Conservation (phyloP, 2,888 invertebrate species). For the Fabriciana adippe region DNA sequence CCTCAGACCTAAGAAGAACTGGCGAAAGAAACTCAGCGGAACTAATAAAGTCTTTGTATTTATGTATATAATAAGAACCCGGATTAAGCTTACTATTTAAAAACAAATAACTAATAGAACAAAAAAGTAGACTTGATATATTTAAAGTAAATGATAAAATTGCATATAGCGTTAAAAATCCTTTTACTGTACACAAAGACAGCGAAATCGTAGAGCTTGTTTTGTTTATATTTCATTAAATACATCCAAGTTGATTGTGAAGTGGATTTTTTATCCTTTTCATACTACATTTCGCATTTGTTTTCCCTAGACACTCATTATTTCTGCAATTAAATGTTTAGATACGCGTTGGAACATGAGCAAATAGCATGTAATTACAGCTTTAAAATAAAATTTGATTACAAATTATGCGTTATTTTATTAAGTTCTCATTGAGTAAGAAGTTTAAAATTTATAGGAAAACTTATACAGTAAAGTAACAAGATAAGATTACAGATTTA, state of each 20-base stretch:
- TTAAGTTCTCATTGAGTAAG: too few relatives aligned
- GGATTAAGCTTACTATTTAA: too few relatives aligned
- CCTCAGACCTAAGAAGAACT: too few relatives aligned
- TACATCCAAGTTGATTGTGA: slow-evolving; percentile 10
- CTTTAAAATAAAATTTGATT: background rate
- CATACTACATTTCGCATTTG: background rate
- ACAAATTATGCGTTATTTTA: background rate
- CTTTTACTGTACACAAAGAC: background rate
- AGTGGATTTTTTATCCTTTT: slow-evolving; percentile 22
- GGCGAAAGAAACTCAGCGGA: too few relatives aligned
- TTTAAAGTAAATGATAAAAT: background rate
- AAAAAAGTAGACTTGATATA: too few relatives aligned
- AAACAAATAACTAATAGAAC: too few relatives aligned
- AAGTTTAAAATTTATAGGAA: too few relatives aligned
- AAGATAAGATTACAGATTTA: too few relatives aligned
- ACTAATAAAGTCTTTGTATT: too few relatives aligned
- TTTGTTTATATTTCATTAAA: slow-evolving; percentile 34
- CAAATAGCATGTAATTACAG: background rate
- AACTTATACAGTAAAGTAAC: too few relatives aligned
- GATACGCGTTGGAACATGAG: background rate
- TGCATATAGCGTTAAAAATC: background rate
- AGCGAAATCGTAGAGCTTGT: slow-evolving; percentile 7
- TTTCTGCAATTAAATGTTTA: background rate
- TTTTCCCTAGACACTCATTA: slow-evolving; percentile 9
- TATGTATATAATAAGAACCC: too few relatives aligned